phyloP scores from a whole-genome alignment of 1,140 invertebrate genomes.

The Thaumetopoea pityocampa region DNA sequence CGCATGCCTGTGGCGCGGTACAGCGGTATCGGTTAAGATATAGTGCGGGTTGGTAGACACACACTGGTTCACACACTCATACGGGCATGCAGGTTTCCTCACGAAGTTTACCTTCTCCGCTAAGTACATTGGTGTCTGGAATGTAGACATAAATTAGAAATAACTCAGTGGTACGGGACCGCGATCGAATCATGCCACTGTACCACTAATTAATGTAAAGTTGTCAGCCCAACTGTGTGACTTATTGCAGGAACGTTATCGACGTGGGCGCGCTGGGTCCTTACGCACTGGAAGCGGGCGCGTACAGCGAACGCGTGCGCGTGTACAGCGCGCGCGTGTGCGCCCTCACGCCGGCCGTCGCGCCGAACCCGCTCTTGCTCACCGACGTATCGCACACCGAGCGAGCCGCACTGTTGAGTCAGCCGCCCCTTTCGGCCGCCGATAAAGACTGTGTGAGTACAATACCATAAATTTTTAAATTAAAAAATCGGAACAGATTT shows the following conservation, averaged over 20 bases:
- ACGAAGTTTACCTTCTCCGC: no score
- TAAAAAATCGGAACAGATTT: background rate
- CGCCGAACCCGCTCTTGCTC: slow-evolving; percentile 37
- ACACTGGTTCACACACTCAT: no score
- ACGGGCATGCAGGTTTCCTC: no score
- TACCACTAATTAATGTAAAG: no score
- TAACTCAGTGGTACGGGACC: no score
- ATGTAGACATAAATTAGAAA: no score
- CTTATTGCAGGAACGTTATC: slow-evolving; percentile 62
- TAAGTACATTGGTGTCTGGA: no score
- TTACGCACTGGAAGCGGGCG: slow-evolving; percentile 53
- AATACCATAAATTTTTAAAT: background rate
- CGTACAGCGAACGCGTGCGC: slow-evolving; percentile 57
- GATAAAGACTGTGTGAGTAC: slow-evolving; percentile 53
- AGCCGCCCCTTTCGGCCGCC: slow-evolving; percentile 20
- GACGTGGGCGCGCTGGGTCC: slow-evolving; percentile 65
- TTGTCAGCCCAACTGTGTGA: no score
- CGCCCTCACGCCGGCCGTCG: slow-evolving; percentile 26
- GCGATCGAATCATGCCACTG: no score
- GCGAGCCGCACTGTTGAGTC: slow-evolving; percentile 26
- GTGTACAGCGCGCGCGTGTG: slow-evolving; percentile 53
- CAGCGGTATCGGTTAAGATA: no score
- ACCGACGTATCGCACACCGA: slow-evolving; percentile 42
- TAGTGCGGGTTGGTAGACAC: no score
- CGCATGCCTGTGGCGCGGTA: no score